Base-by-base conservation (phyloP, 2,888 invertebrate species). In the Heteropelma amictum region DNA sequence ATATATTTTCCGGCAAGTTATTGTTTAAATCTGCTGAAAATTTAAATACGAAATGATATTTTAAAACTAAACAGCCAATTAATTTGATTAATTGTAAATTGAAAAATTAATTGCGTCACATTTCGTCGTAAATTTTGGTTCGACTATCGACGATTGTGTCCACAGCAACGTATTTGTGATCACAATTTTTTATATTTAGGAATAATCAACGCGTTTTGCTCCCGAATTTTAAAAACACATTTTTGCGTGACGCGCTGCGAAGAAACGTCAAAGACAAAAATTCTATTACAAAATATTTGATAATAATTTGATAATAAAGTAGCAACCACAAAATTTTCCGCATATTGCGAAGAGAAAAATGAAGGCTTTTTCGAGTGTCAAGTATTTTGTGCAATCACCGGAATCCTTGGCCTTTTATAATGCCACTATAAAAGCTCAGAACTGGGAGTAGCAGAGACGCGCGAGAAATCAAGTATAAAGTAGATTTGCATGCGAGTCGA, bases 401-500 rank as follows among this genome's bases (percentile, higher is more conserved):
- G 38, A 67, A 53, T 54, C 61, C 67, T 54, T 30, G 67, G 60
- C 69, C 35, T 58, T 60, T 28, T 76, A 76, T 71, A 63, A 71
- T 68, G 71, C 71, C 67, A 68, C 67, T 76, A 51, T 71, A 45
- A 71, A 68, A 68, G 67, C 70, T 19, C 26, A 40, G 40, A 19
- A 51, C 51, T 26, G 26, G 40, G 51, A 51, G 51, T 12, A 38
- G 4, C 17, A 56, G 17, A 33, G 40, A 35, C 58, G 75, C 83
- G 83, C 78, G 84, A 82, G 86, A 87, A 87, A 87, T 87, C 87
- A 86, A 87, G 85, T 86, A 84, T 83, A 83, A 83, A 82, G 83
- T 83, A 85, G 86, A 87, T 87, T 87, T 87, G 85, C 87, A 87
- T 87, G 84, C 83, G 84, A 86, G 86, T 84, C 81, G 84, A 85